These are phyloP conservation scores for Nomada flava DNA, from an alignment of 2,888 invertebrate species.

Conservation along the genomic window DNA sequence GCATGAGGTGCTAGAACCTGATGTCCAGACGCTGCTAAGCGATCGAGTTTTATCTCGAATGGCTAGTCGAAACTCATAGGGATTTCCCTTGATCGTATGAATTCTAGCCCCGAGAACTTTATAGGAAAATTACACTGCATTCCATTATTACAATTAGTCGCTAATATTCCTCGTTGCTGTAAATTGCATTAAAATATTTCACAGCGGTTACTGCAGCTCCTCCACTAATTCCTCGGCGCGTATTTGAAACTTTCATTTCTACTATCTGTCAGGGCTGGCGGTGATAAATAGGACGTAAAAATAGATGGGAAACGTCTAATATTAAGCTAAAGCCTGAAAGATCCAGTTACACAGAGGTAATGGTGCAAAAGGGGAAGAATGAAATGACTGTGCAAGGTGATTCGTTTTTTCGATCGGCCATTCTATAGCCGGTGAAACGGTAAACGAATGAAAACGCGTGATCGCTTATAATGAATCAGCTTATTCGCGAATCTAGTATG, in stretches of 20 bases:
- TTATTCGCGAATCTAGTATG: conserved; percentile 67
- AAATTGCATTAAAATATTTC: too few relatives aligned
- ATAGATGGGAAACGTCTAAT: too few relatives aligned
- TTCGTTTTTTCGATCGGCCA: neutral
- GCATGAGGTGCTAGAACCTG: conserved; percentile 38
- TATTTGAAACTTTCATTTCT: too few relatives aligned
- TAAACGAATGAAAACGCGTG: conserved; percentile 62
- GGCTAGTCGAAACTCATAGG: neutral
- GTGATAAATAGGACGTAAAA: too few relatives aligned
- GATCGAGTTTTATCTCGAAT: conserved; percentile 5
- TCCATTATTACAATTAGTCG: too few relatives aligned
- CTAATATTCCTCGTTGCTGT: too few relatives aligned
- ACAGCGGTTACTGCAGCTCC: too few relatives aligned
- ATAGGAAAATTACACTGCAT: too few relatives aligned
- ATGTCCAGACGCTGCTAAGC: conserved; percentile 21
- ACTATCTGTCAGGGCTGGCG: too few relatives aligned
- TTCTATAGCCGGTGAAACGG: conserved; percentile 5
- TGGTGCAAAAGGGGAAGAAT: neutral
- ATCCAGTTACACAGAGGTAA: neutral
- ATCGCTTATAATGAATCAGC: conserved; percentile 67
- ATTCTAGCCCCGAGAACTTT: neutral
- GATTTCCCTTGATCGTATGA: neutral
- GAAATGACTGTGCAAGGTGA: neutral
- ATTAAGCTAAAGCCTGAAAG: neutral
- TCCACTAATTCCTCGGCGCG: too few relatives aligned